phyloP scores from a whole-genome alignment of 2,113 vertebrate genomes.

The Gobius niger region DNA sequence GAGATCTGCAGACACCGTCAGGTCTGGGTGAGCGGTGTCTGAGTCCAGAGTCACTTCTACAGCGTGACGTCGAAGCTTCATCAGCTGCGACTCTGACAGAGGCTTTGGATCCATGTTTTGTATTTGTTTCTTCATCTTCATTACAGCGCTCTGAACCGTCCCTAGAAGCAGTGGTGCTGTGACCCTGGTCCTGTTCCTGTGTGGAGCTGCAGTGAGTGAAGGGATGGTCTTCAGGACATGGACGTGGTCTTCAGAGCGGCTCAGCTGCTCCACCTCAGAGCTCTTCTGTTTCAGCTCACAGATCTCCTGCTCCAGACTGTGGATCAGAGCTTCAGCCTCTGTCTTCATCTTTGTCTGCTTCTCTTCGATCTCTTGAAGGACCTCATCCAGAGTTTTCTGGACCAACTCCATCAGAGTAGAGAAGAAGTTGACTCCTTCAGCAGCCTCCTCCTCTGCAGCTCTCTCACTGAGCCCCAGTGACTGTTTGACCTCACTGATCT shows the following conservation, averaged over 20 bases:
- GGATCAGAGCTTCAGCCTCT: not conserved
- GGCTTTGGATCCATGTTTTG: not conserved
- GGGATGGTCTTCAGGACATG: not conserved
- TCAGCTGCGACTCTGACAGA: not conserved
- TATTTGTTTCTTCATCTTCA: not conserved
- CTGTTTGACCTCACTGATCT: not conserved
- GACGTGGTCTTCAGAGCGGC: not conserved
- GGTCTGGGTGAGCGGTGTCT: not conserved
- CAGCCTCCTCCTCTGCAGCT: not conserved
- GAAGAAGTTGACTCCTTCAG: not conserved
- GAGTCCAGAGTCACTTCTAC: not conserved
- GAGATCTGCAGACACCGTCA: not conserved
- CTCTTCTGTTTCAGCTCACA: not conserved
- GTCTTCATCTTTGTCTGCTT: not conserved
- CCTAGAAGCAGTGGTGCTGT: not conserved
- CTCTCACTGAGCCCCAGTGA: not conserved
- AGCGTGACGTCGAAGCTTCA: not conserved
- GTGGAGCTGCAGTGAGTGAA: not conserved
- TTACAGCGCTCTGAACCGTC: not conserved
- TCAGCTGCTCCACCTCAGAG: slow-evolving; percentile 3
- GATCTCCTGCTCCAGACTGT: not conserved
- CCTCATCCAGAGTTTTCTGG: not conserved
- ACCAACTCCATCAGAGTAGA: not conserved
- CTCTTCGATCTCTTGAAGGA: not conserved
- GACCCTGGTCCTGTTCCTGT: not conserved